phyloP scores from a whole-genome alignment of 1,140 invertebrate genomes.

The Zaprionus capensis region DNA sequence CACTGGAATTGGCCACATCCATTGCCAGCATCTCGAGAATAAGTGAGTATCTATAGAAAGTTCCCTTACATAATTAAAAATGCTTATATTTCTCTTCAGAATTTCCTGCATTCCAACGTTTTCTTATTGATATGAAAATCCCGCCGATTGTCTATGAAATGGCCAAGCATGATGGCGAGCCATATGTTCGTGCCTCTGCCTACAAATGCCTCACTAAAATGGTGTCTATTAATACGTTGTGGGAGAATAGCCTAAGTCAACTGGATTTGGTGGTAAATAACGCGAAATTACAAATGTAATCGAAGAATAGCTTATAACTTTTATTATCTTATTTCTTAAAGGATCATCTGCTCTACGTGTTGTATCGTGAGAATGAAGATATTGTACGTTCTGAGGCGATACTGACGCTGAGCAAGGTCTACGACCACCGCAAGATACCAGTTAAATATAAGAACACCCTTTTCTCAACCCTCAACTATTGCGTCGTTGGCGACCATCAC shows the following conservation, averaged over 20 bases:
- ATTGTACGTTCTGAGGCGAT: conserved; percentile 90
- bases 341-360: conserved; percentile 87
- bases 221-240: conserved; percentile 87
- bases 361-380: conserved; percentile 89
- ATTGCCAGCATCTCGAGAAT: conserved; percentile 88
- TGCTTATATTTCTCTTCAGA: conserved; percentile 84
- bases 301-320: not conserved
- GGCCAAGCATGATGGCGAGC: conserved; percentile 88
- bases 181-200: conserved; percentile 90
- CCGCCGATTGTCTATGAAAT: conserved; percentile 88
- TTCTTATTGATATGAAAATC: conserved; percentile 88
- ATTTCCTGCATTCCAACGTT: conserved; percentile 91
- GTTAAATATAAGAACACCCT: conserved; percentile 84
- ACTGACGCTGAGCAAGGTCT: conserved; percentile 87
- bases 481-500: conserved; percentile 89
- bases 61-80: not conserved
- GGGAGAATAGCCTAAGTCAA: conserved; percentile 87
- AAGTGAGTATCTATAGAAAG: conserved; percentile 85
- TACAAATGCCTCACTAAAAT: conserved; percentile 88
- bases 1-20: conserved; percentile 89
- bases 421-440: conserved; percentile 87
- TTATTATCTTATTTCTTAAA: conserved; percentile 62
- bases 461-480: conserved; percentile 87
- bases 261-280: conserved; percentile 87
- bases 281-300: not conserved